Conservation (phyloP, 2,888 invertebrate genomes). For the Nomada ferruginata region DNA sequence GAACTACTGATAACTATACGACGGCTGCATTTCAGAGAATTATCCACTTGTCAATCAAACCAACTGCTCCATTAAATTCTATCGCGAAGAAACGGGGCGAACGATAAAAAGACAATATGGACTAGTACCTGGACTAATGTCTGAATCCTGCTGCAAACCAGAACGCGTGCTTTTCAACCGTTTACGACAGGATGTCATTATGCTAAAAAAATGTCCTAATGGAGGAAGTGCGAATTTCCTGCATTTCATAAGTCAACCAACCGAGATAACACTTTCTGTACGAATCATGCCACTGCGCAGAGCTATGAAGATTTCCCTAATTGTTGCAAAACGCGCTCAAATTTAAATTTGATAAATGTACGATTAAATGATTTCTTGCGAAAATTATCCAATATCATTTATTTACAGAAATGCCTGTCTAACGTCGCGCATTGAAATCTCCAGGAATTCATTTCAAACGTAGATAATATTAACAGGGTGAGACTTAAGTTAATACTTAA, state of each 20-base stretch:
- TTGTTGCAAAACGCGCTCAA: background rate
- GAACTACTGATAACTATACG: no score
- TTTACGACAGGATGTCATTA: constrained; percentile 24
- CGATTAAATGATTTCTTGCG: no score
- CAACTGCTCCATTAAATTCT: background rate
- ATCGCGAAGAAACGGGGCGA: background rate
- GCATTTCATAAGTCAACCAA: constrained; percentile 9
- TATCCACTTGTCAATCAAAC: background rate
- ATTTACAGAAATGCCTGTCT: no score
- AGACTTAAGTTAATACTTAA: background rate
- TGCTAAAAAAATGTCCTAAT: constrained; percentile 13
- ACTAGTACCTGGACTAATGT: no score
- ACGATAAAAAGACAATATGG: background rate
- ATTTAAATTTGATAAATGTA: no score
- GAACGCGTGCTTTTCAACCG: constrained; percentile 7
- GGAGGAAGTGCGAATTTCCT: constrained; percentile 32
- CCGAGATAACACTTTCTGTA: background rate
- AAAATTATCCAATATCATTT: no score
- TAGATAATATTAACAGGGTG: no score
- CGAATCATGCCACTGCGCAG: background rate
- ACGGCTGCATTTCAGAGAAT: background rate
- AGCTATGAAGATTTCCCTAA: background rate
- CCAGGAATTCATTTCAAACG: no score
- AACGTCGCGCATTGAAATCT: no score
- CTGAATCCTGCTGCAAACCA: background rate